phyloP scores from a whole-genome alignment of 2,113 vertebrate genomes.

The Astur gentilis region DNA sequence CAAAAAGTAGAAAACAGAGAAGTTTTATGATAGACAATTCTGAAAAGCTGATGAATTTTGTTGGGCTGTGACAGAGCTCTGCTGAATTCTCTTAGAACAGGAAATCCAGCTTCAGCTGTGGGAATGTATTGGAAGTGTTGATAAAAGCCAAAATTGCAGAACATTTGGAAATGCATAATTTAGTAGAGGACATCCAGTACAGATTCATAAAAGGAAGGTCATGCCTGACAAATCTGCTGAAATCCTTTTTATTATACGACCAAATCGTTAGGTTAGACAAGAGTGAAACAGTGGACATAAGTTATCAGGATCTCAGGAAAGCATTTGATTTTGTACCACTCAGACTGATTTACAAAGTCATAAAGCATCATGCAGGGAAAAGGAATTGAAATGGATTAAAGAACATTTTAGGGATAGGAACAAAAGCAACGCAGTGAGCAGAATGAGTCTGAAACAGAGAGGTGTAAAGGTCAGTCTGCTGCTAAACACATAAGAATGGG shows the following conservation, averaged over 20 bases:
- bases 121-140: slow-evolving; percentile 39
- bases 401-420: slow-evolving; percentile 2
- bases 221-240: slow-evolving; percentile 70
- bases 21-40: background rate
- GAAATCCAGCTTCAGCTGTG: slow-evolving; percentile 40
- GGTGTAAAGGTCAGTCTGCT: background rate
- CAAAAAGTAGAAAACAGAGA: background rate
- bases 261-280: slow-evolving; percentile 66
- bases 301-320: slow-evolving; percentile 63
- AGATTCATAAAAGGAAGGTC: slow-evolving; percentile 72
- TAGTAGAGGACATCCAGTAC: slow-evolving; percentile 65
- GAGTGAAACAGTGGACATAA: slow-evolving; percentile 58
- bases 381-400: slow-evolving; percentile 43
- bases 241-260: slow-evolving; percentile 69
- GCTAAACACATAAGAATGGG: background rate
- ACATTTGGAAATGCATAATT: slow-evolving; percentile 71
- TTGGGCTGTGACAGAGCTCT: background rate
- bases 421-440: background rate
- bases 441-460: background rate
- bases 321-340: slow-evolving; percentile 64
- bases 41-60: background rate
- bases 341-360: slow-evolving; percentile 63
- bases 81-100: slow-evolving; percentile 7
- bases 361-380: slow-evolving; percentile 19
- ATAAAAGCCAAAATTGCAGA: slow-evolving; percentile 64